Base-by-base conservation (phyloP, 92 coral and sea anemone species). In the Epizoanthus fatuus region DNA sequence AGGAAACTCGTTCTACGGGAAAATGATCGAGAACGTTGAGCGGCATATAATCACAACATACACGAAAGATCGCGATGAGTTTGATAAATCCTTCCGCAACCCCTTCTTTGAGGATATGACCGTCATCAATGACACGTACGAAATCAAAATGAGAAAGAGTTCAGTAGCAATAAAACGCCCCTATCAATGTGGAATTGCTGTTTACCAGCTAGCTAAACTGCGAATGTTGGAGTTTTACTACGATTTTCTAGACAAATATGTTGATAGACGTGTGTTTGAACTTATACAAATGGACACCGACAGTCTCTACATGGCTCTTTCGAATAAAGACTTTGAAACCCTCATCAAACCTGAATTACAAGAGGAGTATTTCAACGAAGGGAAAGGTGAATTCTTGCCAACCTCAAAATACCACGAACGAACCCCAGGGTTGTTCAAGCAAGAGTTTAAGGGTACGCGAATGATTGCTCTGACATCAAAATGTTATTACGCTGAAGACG, bases 211-310 rank as follows among this genome's bases (percentile, higher is more conserved):
- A 2, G 63, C 74, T 0, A 63, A 84, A 22, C 51, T 73, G 0
- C 60, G 80, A 2, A 73, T 72, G 73, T 25, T 72, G 0, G 54
- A 75, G 13, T 72, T 56, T 42, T 84, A 84, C n/a, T 39, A 84
- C 80, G 80, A 84, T 16, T 84, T 39, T 15, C 20, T 84, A 2
- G 81, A 84, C n/a, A 14, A 53, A 2, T 85, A 2, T 19, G 7
- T 47, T 3, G 86, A 68, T 7, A n/a, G n/a, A n/a, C n/a, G n/a
- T n/a, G n/a, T n/a, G n/a, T 82, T 86, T 63, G 86, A 86, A 47
- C 74, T 86, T 4, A 47, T 85, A 2, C 84, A 85, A 54, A 85
- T 85, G 89, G 89, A 85, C 63, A 85, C 77, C 0, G 89, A 85
- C 54, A 59, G 74, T 32, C 20, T 40, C 47, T 74, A 47, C 32